Evolutionary conservation across 2,113 vertebrate genomes (phyloP), one percentile per base, ranked within the genome.

Genomic region (Aegithalos caudatus): DNA sequence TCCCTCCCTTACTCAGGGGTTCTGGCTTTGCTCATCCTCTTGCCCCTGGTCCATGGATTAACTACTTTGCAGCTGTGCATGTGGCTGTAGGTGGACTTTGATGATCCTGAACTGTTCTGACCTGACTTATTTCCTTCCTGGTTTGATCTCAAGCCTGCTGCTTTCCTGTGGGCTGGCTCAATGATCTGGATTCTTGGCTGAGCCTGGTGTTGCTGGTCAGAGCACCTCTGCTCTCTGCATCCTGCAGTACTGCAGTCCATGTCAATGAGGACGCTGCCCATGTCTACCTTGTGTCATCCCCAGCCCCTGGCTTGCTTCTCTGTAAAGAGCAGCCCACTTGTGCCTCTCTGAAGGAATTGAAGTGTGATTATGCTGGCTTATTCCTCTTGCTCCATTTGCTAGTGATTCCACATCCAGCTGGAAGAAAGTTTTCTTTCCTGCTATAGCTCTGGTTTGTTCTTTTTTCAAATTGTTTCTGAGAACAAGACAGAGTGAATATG

Each of bases 181-280:
- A 3, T 37, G 22, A 28, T 17, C 38, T 40, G 17, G 22, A n/a
- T 60, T 40, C 53, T 24, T 9, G 20, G 7, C 35, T 51, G 64
- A 71, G 27, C 42, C 65, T 38, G 31, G 23, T n/a, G n/a, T n/a
- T 0, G 0, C 40, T 28, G 61, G 12, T 33, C 29, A 19, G 48
- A 28, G 17, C 29, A 8, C 6, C 27, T 20, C 27, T 37, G 7
- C 24, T 70, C 65, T 33, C 25, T 0, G 33, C 22, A 27, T 25
- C 44, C 25, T 9, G 0, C 38, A 35, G 24, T 6, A 6, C 53
- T 25, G 33, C 47, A 53, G n/a, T 48, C 37, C 57, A 65, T 53
- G 22, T 24, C 1, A 1, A 5, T 11, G 22, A 67, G 50, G 47
- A 42, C 0, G 0, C 21, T 60, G 50, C 54, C 40, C 1, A 0